phyloP scores from a whole-genome alignment of 2,113 vertebrate genomes.

The Thymallus thymallus region DNA sequence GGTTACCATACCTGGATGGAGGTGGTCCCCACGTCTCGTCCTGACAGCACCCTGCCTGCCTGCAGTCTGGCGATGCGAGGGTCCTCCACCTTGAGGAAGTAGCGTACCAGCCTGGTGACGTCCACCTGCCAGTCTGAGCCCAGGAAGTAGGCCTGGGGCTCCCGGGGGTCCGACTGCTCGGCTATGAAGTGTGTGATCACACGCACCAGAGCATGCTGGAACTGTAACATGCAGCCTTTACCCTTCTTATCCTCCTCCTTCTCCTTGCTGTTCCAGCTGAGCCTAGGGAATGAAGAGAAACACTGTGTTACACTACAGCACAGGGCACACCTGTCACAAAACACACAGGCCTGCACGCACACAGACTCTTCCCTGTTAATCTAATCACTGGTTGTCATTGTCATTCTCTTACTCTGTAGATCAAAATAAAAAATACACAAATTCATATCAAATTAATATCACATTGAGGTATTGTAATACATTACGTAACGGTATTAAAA shows the following conservation, averaged over 20 bases:
- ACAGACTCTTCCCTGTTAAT: background rate
- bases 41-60: conserved; percentile 80
- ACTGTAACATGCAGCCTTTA: conserved; percentile 87
- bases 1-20: conserved; percentile 80
- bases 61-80: conserved; percentile 81
- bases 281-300: conserved; percentile 50
- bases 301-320: conserved; percentile 17
- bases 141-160: conserved; percentile 77
- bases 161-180: conserved; percentile 72
- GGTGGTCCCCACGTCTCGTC: conserved; percentile 88
- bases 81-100: conserved; percentile 92
- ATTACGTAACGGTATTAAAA: conserved; percentile 51
- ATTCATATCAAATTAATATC: conserved; percentile 58
- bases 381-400: background rate
- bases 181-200: conserved; percentile 89
- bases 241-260: conserved; percentile 82
- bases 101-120: conserved; percentile 83
- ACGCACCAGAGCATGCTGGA: conserved; percentile 84
- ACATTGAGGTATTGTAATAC: conserved; percentile 34
- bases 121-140: conserved; percentile 93
- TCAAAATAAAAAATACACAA: too few relatives aligned
- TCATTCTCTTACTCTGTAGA: background rate
- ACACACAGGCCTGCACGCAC: background rate
- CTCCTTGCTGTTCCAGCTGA: conserved; percentile 82
- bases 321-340: conserved; percentile 33